Conservation (phyloP, 2,888 invertebrate genomes). For the Spisula subtruncata region DNA sequence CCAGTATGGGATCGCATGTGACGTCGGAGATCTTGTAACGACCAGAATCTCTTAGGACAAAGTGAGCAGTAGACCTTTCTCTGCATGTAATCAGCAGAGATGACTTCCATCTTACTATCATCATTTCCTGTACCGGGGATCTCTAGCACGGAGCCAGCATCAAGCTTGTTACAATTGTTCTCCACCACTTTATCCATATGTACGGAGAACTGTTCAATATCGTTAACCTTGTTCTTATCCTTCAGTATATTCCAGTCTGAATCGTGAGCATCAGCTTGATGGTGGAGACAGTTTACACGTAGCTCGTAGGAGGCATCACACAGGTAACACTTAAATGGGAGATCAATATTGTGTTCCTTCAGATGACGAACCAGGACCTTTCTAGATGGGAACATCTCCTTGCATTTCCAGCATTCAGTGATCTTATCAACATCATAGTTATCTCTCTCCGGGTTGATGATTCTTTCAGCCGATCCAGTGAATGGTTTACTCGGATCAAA, state of each 20-base stretch:
- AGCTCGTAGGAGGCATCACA: slow-evolving; percentile 96
- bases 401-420: slow-evolving; percentile 85
- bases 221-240: slow-evolving; percentile 85
- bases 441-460: slow-evolving; percentile 85
- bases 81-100: slow-evolving; percentile 82
- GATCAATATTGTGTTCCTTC: slow-evolving; percentile 88
- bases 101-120: slow-evolving; percentile 77
- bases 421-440: slow-evolving; percentile 87
- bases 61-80: slow-evolving; percentile 91
- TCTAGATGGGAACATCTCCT: slow-evolving; percentile 80
- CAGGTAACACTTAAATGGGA: slow-evolving; percentile 95
- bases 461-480: slow-evolving; percentile 75
- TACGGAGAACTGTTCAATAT: slow-evolving; percentile 81
- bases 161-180: slow-evolving; percentile 77
- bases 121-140: slow-evolving; percentile 77
- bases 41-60: slow-evolving; percentile 97
- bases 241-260: slow-evolving; percentile 94
- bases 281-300: slow-evolving; percentile 93
- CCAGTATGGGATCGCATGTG: slow-evolving; percentile 96
- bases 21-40: slow-evolving; percentile 96
- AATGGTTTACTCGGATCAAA: slow-evolving; percentile 65
- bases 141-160: slow-evolving; percentile 74
- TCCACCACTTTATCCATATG: slow-evolving; percentile 84
- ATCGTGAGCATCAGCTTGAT: slow-evolving; percentile 93
- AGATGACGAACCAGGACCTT: slow-evolving; percentile 85